These are phyloP conservation scores for Entelurus aequoreus DNA, from an alignment of 2,113 vertebrate species.

Conservation along the genomic window DNA sequence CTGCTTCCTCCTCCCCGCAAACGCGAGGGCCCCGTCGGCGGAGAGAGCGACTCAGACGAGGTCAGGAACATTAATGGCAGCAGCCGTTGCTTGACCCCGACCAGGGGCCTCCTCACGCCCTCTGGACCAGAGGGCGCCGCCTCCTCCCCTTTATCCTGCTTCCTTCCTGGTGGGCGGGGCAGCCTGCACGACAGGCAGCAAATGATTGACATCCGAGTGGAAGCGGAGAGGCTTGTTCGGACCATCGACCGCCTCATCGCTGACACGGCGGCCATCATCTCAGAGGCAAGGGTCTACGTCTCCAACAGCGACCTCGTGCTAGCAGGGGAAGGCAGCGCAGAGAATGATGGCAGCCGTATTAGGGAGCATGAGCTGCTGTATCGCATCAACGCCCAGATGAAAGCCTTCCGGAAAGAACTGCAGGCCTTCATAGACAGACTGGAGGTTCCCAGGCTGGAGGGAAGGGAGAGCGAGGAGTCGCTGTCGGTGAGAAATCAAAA, in stretches of 20 bases:
- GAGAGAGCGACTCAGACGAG: conserved; percentile 93
- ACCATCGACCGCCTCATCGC: conserved; percentile 94
- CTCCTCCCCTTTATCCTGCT: conserved; percentile 72
- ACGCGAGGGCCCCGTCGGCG: conserved; percentile 90
- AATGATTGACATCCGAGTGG: conserved; percentile 89
- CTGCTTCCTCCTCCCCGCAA: conserved; percentile 91
- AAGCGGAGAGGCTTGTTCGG: conserved; percentile 87
- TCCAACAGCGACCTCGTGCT: conserved; percentile 83
- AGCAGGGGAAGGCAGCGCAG: conserved; percentile 75
- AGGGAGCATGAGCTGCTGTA: conserved; percentile 93
- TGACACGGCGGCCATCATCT: conserved; percentile 90
- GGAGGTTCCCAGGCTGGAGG: conserved; percentile 84
- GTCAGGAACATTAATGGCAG: conserved; percentile 74
- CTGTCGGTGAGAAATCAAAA: conserved; percentile 84
- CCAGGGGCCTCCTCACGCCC: conserved; percentile 78
- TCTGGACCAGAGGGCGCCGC: conserved; percentile 77
- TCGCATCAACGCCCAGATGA: conserved; percentile 96
- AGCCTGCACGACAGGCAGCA: conserved; percentile 84
- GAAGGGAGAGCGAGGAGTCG: conserved; percentile 83
- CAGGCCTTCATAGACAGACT: conserved; percentile 92
- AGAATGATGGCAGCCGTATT: conserved; percentile 82
- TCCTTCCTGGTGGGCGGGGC: conserved; percentile 70
- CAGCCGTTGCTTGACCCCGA: conserved; percentile 83
- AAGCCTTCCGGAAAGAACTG: conserved; percentile 93
- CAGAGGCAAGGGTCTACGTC: conserved; percentile 86